A percentile compares a stretch with the other conserved stretches of the same genome.
These are phyloP conservation scores for Phoebastria nigripes DNA, from an alignment of 2,797 vertebrate genomes.

Conservation along the genomic window DNA sequence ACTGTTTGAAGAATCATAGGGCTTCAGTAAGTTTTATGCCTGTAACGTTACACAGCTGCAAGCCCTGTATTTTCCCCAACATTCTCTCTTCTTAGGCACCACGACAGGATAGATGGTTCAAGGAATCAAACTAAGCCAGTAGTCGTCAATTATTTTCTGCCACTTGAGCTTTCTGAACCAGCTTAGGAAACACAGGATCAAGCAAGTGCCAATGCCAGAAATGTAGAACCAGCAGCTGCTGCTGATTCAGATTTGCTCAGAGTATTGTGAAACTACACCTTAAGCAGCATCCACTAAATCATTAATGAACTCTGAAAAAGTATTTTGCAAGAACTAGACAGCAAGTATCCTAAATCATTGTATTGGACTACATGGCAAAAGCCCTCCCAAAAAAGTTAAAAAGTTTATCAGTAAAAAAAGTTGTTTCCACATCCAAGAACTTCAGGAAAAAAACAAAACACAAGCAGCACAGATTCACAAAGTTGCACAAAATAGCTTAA, in stretches of 20 bases:
- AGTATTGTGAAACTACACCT: not conserved
- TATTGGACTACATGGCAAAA: not conserved
- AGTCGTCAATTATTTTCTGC: not conserved
- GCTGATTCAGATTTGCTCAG: not conserved
- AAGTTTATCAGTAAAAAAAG: not conserved
- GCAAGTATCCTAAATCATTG: not conserved
- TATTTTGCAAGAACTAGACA: not conserved
- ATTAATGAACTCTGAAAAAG: not conserved
- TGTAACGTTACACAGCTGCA: not conserved
- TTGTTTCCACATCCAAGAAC: not conserved
- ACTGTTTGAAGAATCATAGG: not conserved
- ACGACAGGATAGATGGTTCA: not conserved
- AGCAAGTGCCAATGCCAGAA: not conserved
- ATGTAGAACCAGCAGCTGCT: not conserved
- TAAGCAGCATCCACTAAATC: not conserved
- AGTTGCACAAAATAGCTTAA: not conserved
- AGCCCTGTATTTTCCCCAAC: not conserved
- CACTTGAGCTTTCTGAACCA: not conserved
- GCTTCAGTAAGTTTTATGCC: not conserved
- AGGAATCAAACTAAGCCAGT: not conserved
- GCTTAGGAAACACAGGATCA: not conserved
- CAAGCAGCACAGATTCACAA: fast-evolving
- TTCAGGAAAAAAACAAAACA: not conserved
- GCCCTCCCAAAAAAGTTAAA: not conserved
- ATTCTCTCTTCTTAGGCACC: not conserved